phyloP scores from a whole-genome alignment of 2,113 vertebrate species.

The Pomatostomus ruficeps region DNA sequence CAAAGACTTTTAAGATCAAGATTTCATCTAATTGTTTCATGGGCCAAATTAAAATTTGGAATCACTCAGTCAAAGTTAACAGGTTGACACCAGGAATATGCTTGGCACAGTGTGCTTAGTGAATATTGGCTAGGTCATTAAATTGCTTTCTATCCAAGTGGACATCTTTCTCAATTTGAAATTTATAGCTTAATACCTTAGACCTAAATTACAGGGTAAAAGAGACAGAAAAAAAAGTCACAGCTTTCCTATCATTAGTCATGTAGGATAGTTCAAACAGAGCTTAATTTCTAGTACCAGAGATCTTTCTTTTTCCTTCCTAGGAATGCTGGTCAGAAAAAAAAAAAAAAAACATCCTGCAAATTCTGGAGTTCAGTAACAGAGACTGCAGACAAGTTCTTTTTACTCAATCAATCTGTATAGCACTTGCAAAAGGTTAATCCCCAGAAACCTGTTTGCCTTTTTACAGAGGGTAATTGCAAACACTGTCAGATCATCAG shows the following conservation, averaged over 20 bases:
- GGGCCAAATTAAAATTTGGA: background rate
- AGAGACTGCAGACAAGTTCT: background rate
- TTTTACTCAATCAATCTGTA: background rate
- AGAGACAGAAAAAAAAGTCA: constrained; percentile 13
- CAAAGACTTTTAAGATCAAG: background rate
- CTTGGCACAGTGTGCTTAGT: background rate
- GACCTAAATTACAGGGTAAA: background rate
- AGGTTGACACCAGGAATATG: background rate
- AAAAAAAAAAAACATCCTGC: background rate
- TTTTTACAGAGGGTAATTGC: background rate
- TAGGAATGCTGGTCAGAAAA: background rate
- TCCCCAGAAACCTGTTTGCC: background rate
- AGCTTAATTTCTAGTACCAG: background rate
- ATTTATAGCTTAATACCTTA: constrained; percentile 2
- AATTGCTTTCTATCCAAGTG: background rate
- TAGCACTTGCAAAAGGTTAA: background rate
- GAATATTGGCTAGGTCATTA: background rate
- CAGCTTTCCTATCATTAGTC: background rate
- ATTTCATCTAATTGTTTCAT: background rate
- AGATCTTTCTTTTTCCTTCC: background rate
- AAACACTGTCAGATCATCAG: background rate
- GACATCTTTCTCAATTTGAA: background rate
- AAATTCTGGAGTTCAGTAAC: background rate
- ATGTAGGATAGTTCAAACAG: background rate
- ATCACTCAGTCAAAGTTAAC: background rate